These are phyloP conservation scores for Melinopterus prodromus DNA, from an alignment of 2,888 invertebrate species.

Conservation along the genomic window DNA sequence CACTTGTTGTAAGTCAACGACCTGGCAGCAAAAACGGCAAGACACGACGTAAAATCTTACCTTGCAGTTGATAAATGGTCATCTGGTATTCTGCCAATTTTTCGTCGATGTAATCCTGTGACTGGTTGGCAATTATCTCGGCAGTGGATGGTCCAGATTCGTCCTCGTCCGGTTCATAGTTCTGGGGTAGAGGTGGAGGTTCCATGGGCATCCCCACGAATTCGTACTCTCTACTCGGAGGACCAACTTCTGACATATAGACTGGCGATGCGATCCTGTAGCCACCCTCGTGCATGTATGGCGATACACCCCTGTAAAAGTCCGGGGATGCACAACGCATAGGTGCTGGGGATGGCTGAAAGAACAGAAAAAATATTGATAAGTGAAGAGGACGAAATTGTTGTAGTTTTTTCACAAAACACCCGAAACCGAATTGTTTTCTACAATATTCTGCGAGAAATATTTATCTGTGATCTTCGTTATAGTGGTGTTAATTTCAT, in stretches of 20 bases:
- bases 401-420: too few relatives aligned
- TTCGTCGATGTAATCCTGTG: conserved; percentile 94
- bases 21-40: conserved; percentile 9
- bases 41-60: conserved; percentile 62
- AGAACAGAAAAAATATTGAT: conserved; percentile 33
- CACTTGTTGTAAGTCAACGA: conserved; percentile 30
- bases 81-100: conserved; percentile 93
- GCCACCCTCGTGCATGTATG: conserved; percentile 47
- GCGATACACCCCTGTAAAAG: conserved; percentile 53
- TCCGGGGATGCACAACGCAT: conserved; percentile 60
- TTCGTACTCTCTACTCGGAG: conserved; percentile 69
- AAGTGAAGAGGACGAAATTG: too few relatives aligned
- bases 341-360: conserved; percentile 64
- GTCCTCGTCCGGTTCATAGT: conserved; percentile 68
- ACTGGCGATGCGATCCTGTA: conserved; percentile 51
- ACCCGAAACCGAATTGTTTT: too few relatives aligned
- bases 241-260: conserved; percentile 55
- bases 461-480: too few relatives aligned
- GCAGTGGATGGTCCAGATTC: conserved; percentile 87
- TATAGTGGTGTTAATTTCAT: too few relatives aligned
- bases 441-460: too few relatives aligned
- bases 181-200: conserved; percentile 63
- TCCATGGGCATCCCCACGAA: conserved; percentile 81
- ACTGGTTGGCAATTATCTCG: conserved; percentile 91
- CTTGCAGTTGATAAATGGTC: conserved; percentile 89